Conservation (phyloP, 2,888 invertebrate genomes). For the Orgyia antiqua region DNA sequence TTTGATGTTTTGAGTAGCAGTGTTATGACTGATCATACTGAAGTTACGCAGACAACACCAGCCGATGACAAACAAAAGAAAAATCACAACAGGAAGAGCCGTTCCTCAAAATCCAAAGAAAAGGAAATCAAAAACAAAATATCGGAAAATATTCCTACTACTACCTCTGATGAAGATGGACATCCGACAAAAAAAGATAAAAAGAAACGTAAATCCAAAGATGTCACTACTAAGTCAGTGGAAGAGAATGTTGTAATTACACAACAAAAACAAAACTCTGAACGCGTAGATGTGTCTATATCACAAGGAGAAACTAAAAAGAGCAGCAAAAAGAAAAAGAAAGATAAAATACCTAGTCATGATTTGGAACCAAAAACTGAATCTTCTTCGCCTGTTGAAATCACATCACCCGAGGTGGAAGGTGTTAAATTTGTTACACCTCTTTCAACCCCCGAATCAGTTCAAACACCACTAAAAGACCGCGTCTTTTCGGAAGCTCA, state of each 20-base stretch:
- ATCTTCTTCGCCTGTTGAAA: constrained; percentile 23
- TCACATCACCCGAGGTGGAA: constrained; percentile 21
- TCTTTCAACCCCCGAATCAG: constrained; percentile 56
- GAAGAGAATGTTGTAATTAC: constrained; percentile 16
- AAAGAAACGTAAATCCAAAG: constrained; percentile 52
- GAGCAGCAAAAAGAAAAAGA: constrained; percentile 56
- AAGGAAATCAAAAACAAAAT: constrained; percentile 48
- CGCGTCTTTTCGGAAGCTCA: constrained; percentile 65
- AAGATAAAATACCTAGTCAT: constrained; percentile 37
- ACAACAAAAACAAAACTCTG: constrained; percentile 13
- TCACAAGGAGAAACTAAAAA: constrained; percentile 31
- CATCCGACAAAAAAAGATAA: constrained; percentile 49
- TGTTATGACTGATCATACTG: constrained; percentile 38
- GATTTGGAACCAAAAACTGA: constrained; percentile 17
- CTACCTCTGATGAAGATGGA: constrained; percentile 47
- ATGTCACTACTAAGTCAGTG: constrained; percentile 25
- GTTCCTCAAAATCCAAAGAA: constrained; percentile 59
- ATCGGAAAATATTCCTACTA: constrained; percentile 27
- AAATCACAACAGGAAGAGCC: constrained; percentile 41
- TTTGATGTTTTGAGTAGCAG: constrained; percentile 48
- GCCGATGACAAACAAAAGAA: constrained; percentile 35
- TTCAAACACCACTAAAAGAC: constrained; percentile 65
- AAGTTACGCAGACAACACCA: constrained; percentile 27
- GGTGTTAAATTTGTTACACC: constrained; percentile 33
- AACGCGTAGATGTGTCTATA: constrained; percentile 6